phyloP scores from a whole-genome alignment of 2,113 vertebrate genomes.

The Megaceryle maxima region DNA sequence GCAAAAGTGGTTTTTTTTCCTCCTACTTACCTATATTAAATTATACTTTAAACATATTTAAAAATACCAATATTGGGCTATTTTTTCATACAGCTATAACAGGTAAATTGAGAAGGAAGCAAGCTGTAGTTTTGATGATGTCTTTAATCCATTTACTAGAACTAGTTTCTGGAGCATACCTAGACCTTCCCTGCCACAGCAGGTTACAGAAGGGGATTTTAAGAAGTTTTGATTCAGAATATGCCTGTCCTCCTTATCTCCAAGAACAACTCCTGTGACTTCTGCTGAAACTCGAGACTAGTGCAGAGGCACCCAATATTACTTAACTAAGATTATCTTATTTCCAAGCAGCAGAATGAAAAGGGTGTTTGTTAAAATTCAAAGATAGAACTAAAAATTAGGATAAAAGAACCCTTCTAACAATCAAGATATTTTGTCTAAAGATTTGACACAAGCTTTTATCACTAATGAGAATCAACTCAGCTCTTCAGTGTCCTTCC shows the following conservation, averaged over 20 bases:
- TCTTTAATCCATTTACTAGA: neutral
- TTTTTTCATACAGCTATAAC: neutral
- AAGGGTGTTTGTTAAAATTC: neutral
- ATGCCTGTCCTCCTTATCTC: neutral
- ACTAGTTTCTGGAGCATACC: neutral
- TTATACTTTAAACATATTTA: neutral
- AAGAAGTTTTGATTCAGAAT: neutral
- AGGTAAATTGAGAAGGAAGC: neutral
- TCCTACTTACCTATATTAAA: neutral
- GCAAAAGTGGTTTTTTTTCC: neutral
- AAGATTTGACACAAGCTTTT: neutral
- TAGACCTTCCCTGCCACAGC: neutral
- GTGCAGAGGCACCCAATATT: neutral
- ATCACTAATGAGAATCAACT: neutral
- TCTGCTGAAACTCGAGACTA: neutral
- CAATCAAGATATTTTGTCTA: neutral
- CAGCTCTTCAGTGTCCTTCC: neutral
- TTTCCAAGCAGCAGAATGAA: neutral
- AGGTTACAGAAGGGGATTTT: neutral
- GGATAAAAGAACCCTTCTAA: neutral
- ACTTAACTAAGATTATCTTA: neutral
- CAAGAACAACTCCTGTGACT: neutral
- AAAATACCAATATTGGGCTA: neutral
- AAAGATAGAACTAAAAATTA: neutral
- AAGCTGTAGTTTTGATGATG: neutral